Evolutionary conservation across 2,888 invertebrate species (phyloP).

Genomic region (Oscheius myriophilus): DNA sequence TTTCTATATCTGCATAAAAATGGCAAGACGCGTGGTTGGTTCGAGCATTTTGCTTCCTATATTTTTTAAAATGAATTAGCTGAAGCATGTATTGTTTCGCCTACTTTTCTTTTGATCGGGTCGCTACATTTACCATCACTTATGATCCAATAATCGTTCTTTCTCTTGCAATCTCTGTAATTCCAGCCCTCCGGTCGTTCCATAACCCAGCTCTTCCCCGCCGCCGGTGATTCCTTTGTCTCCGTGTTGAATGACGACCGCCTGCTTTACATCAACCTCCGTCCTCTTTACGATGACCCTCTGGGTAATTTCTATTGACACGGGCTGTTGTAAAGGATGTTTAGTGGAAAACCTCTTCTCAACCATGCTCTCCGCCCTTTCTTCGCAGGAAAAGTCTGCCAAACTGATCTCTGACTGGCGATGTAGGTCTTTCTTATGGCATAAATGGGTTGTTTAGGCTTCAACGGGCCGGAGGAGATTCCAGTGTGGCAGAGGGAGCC

Average conservation of each 20-base stretch:
- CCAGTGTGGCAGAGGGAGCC: background rate
- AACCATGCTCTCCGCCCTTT: background rate
- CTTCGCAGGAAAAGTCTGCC: constrained; percentile 9
- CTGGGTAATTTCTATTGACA: background rate
- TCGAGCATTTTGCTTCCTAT: no score
- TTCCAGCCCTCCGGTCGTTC: background rate
- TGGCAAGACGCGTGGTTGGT: no score
- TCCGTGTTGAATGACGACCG: background rate
- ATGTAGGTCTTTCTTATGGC: constrained; percentile 4
- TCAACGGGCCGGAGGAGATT: constrained; percentile 1
- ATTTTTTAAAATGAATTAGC: no score
- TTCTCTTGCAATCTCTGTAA: no score
- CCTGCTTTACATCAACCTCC: background rate
- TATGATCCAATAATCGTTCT: no score
- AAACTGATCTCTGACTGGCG: constrained; percentile 20
- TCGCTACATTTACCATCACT: no score
- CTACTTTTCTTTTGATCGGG: no score
- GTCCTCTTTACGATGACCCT: constrained; percentile 15
- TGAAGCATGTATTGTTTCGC: no score
- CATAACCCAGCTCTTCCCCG: background rate
- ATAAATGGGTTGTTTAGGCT: background rate
- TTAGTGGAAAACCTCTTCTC: constrained; percentile 24
- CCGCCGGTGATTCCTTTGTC: background rate
- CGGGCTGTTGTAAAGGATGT: background rate
- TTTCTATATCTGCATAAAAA: no score